phyloP scores from a whole-genome alignment of 2,797 vertebrate genomes.

The Acanthiza pusilla region DNA sequence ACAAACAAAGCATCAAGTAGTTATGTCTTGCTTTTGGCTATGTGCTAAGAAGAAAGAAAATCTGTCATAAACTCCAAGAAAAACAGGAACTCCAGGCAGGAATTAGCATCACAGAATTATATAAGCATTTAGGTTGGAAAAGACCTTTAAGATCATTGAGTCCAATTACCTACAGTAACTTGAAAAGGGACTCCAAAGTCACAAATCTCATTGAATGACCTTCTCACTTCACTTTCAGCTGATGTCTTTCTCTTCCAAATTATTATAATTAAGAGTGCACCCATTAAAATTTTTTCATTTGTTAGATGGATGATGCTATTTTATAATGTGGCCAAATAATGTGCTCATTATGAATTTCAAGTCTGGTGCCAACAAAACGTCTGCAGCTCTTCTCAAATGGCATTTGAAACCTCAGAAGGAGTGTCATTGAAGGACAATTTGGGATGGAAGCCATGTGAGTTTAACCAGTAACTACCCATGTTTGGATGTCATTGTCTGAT shows the following conservation, averaged over 20 bases:
- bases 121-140: not conserved
- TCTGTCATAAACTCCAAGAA: not conserved
- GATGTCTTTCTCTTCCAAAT: conserved; percentile 51
- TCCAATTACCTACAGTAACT: not conserved
- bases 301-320: conserved; percentile 58
- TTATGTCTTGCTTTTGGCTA: not conserved
- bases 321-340: conserved; percentile 57
- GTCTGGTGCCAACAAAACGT: conserved; percentile 51
- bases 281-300: conserved; percentile 61
- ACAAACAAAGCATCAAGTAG: not conserved
- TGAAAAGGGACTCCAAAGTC: conserved; percentile 27
- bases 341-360: conserved; percentile 46
- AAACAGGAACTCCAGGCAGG: not conserved
- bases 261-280: conserved; percentile 56
- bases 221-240: conserved; percentile 49
- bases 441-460: conserved; percentile 8
- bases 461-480: not conserved
- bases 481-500: not conserved
- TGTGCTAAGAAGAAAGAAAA: not conserved
- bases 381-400: conserved; percentile 8
- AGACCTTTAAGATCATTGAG: not conserved
- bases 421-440: conserved; percentile 30
- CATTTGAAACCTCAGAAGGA: conserved; percentile 22
- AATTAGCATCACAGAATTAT: not conserved
- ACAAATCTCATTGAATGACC: conserved; percentile 39